A percentile compares a stretch with the other conserved stretches of the same genome.
Evolutionary conservation across 1,140 invertebrate genomes (phyloP).

Genomic region (Drosophila grimshawi): DNA sequence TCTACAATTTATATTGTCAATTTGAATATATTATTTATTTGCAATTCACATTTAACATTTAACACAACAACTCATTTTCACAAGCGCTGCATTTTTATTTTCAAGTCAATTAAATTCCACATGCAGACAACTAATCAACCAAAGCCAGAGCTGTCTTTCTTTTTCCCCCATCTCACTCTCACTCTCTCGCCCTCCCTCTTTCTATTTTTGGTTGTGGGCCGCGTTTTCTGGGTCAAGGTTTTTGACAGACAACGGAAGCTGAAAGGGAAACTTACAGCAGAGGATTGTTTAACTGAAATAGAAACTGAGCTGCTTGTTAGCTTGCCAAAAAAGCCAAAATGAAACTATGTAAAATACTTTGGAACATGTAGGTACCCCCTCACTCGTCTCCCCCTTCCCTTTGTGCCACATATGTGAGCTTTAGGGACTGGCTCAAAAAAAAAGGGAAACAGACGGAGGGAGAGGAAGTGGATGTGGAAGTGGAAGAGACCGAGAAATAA

Average conservation of each 20-base stretch:
- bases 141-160: slow-evolving; percentile 24
- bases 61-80: too few relatives aligned
- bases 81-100: slow-evolving; percentile 30
- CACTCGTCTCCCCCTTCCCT: neutral
- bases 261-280: neutral
- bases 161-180: neutral
- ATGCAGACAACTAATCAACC: slow-evolving; percentile 59
- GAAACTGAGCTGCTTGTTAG: neutral
- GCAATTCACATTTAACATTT: too few relatives aligned
- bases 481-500: slow-evolving; percentile 36
- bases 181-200: too few relatives aligned
- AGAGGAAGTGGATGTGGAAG: slow-evolving; percentile 14
- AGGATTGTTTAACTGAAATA: slow-evolving; percentile 30
- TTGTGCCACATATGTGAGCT: slow-evolving; percentile 15
- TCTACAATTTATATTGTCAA: too few relatives aligned
- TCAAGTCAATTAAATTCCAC: slow-evolving; percentile 53
- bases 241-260: slow-evolving; percentile 3
- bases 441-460: neutral
- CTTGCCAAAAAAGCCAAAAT: slow-evolving; percentile 45
- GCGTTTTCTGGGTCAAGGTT: slow-evolving; percentile 55
- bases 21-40: too few relatives aligned
- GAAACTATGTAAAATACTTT: slow-evolving; percentile 40
- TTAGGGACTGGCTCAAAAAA: slow-evolving; percentile 38
- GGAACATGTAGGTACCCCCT: slow-evolving; percentile 1
- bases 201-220: slow-evolving; percentile 2